Conservation (phyloP, 2,888 invertebrate species). For the Griposia aprilina region DNA sequence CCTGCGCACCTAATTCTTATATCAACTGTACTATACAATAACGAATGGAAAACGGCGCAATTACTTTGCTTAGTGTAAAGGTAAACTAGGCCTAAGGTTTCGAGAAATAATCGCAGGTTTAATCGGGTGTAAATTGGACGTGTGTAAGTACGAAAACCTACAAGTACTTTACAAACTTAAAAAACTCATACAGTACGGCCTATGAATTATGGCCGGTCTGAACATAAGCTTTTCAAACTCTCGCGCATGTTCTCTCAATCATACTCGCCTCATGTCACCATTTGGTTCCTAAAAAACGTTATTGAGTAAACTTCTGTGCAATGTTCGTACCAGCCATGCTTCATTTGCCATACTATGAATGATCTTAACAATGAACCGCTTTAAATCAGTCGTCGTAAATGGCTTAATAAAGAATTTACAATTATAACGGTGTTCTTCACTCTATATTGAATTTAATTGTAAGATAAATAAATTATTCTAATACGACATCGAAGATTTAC, state of each 20-base stretch:
- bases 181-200: constrained; percentile 6
- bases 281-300: background rate
- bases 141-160: constrained; percentile 28
- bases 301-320: background rate
- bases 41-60: background rate
- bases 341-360: background rate
- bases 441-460: constrained; percentile 39
- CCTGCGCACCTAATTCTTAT: no score
- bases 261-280: background rate
- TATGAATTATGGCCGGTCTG: background rate
- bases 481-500: constrained; percentile 21
- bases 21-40: background rate
- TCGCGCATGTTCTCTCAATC: background rate
- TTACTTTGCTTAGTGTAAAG: background rate
- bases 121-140: constrained; percentile 25
- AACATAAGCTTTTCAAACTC: background rate
- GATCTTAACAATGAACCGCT: constrained; percentile 56
- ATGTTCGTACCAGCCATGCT: background rate
- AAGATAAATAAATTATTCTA: constrained; percentile 64
- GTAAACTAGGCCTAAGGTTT: background rate
- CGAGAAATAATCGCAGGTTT: background rate
- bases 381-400: constrained; percentile 63
- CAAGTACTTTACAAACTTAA: constrained; percentile 59
- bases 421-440: constrained; percentile 42
- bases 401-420: constrained; percentile 60